These are phyloP conservation scores for Ostrea edulis DNA, from an alignment of 1,140 invertebrate species.

Conservation along the genomic window DNA sequence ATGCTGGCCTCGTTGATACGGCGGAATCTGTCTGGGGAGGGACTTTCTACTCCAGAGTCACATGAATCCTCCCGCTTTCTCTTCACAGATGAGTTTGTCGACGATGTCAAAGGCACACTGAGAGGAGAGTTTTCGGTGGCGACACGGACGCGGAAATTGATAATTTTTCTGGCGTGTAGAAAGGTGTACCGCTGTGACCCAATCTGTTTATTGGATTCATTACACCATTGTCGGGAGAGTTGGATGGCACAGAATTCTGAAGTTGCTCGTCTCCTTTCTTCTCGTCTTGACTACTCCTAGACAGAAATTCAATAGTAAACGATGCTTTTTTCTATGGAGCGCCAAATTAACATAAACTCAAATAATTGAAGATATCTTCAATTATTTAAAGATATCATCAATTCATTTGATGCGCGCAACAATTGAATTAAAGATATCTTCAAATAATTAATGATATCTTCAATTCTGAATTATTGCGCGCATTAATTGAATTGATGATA, in stretches of 20 bases:
- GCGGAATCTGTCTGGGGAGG: slow-evolving; percentile 23
- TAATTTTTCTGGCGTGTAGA: neutral
- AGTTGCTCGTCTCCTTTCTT: neutral
- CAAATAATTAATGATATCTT: too few relatives aligned
- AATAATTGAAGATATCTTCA: too few relatives aligned
- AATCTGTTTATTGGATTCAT: neutral
- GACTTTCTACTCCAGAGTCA: slow-evolving; percentile 24
- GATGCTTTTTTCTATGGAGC: slow-evolving; percentile 49
- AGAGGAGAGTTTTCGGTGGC: neutral
- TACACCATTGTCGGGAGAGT: neutral
- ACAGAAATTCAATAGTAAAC: slow-evolving; percentile 52
- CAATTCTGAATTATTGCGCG: too few relatives aligned
- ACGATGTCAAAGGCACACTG: neutral
- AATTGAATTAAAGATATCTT: too few relatives aligned
- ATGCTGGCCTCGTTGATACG: slow-evolving; percentile 31
- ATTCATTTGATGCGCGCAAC: too few relatives aligned
- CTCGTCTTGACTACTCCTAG: slow-evolving; percentile 53
- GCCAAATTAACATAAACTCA: too few relatives aligned
- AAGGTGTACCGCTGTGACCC: neutral
- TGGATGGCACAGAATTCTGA: neutral
- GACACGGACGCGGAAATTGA: neutral
- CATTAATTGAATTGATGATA: too few relatives aligned
- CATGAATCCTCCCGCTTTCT: slow-evolving; percentile 35
- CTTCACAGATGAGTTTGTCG: neutral
- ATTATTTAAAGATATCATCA: too few relatives aligned